A percentile compares a stretch with the other conserved stretches of the same genome.
phyloP scores from a whole-genome alignment of 2,888 invertebrate species.

The Eulithis prunata region DNA sequence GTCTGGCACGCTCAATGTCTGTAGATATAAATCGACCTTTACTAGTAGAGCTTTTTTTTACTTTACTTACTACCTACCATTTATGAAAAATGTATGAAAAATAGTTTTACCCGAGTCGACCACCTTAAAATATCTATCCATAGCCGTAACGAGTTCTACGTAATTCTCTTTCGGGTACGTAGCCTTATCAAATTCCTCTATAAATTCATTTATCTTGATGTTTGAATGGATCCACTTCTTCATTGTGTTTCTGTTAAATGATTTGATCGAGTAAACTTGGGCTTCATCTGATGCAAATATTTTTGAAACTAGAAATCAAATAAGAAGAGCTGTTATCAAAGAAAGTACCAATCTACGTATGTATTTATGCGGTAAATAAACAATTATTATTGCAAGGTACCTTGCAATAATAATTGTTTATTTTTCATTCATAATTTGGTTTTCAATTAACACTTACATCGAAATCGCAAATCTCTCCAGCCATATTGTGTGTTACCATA shows the following conservation, averaged over 20 bases:
- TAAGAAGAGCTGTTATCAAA: not conserved
- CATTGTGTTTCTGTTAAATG: conserved; percentile 43
- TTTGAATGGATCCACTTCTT: conserved; percentile 44
- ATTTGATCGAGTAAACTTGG: conserved; percentile 41
- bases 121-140: conserved; percentile 35
- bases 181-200: conserved; percentile 43
- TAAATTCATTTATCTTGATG: conserved; percentile 39
- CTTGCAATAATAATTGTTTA: too few relatives aligned
- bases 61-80: too few relatives aligned
- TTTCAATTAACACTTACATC: conserved; percentile 8
- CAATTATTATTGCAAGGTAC: too few relatives aligned
- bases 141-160: conserved; percentile 25
- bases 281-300: conserved; percentile 38
- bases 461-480: conserved; percentile 8
- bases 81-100: not conserved
- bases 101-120: conserved; percentile 42
- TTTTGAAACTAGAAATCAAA: conserved; percentile 35
- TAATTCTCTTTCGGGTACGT: conserved; percentile 42
- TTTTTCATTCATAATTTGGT: not conserved
- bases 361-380: too few relatives aligned
- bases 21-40: too few relatives aligned
- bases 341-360: too few relatives aligned
- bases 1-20: too few relatives aligned
- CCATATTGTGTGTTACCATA: conserved; percentile 6
- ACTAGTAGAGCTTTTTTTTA: too few relatives aligned